Evolutionary conservation across 2,888 invertebrate species (phyloP), one percentile per base, ranked within the genome.

Genomic region (Orthosia gracilis): DNA sequence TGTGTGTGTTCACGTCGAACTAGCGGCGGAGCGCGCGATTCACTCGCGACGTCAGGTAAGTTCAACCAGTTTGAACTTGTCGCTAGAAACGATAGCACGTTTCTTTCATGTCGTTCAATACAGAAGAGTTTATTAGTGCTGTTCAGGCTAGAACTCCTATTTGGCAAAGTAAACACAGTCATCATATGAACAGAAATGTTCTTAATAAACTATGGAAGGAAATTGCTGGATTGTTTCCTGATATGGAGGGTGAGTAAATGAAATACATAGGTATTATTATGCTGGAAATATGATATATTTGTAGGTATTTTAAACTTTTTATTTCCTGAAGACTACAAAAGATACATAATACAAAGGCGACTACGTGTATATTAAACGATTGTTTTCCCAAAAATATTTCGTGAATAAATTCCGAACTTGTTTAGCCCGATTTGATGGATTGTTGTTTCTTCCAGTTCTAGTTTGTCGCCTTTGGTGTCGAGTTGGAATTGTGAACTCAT

Each of bases 361-460:
- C 59, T 31, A 31, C 31, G 40, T 40, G 9, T 61, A 80, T 80
- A 82, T 78, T 78, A 84, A 80, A 80, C 59, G 78, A 80, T 84
- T 80, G 79, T 82, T 80, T 21, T 83, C 59, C 79, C 78, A 82
- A 81, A 84, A 79, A 84, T 82, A 80, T 79, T 72, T 82, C 76
- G 80, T 84, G 73, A 82, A 82, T 76, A 80, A 52, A 76, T 64
- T 77, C 77, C 80, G 78, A 80, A 80, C 55, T 79, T 79, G 77
- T 77, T 84, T 81, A 80, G 79, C 84, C 49, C 77, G 82, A 84
- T 84, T 83, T 81, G 82, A 83, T 78, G 82, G 76, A 80, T 84
- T 82, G 76, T 82, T 82, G 70, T 71, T 64, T 84, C 77, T 78
- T 80, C 82, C 72, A 76, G 84, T 80, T 84, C 31, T 31, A 31